Base-by-base conservation (phyloP, 2,888 invertebrate genomes). In the Drosophila algonquin region DNA sequence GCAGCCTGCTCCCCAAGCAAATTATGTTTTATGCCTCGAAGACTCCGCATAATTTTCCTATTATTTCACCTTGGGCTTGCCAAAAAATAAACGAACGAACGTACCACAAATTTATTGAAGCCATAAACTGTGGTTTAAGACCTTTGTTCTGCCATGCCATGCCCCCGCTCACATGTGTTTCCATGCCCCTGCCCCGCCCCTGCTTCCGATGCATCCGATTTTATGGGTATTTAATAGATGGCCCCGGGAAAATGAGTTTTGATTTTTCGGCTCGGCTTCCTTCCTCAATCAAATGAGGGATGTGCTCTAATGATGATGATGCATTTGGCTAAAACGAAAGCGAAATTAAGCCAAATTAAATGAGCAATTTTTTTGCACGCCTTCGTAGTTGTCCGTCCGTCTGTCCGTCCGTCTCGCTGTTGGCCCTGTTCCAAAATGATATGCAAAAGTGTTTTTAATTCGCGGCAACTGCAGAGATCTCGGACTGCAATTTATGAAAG, bases 1-100 rank as follows among this genome's bases (percentile, higher is more conserved):
- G 40, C 7, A 40, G 40, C n/a, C 21, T 21, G 6, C 40, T n/a
- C 40, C 40, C 40, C 7, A 7, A 14, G 14, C 7, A n/a, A 40
- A 40, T 40, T 2, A 7, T 40, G 40, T 40, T 67, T 58, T 68
- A 58, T 67, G 54, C 32, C 51, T 47, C 45, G 21, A 3, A 62
- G 18, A 73, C 80, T 79, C 79, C 70, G 86, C 89, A 89, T 89
- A 86, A 89, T 89, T 89, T 89, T 78, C 77, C 50, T 77, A 81
- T 88, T 87, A 89, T 83, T 88, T 80, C 73, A 89, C 89, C 89
- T 89, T 80, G 75, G 76, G 87, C 89, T 63, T 32, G 46, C 55
- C 54, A 57, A 18, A 45, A 21, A 18, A 18, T 18, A 18, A 18
- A 18, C 18, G 18, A 35, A 5, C 35, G 67, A 58, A 55, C 78